Evolutionary conservation across 2,888 invertebrate genomes (phyloP).

Genomic region (Hemicrepidius hirtus): DNA sequence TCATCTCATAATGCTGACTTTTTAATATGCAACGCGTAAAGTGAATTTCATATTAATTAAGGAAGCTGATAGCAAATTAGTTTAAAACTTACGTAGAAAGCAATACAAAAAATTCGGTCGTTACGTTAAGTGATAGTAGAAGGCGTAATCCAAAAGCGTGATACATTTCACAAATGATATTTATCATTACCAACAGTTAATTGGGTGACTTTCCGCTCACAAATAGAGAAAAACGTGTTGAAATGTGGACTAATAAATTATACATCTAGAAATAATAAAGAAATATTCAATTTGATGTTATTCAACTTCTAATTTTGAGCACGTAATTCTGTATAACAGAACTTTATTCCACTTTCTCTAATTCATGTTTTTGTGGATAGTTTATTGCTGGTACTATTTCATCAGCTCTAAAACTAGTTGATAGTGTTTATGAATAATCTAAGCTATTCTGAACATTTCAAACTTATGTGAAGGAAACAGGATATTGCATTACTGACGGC

Average conservation of each 20-base stretch:
- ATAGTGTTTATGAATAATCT: no score
- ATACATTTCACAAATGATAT: slow-evolving; percentile 8
- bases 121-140: background rate
- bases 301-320: background rate
- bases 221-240: slow-evolving; percentile 6
- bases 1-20: no score
- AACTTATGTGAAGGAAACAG: no score
- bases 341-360: slow-evolving; percentile 22
- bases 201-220: background rate
- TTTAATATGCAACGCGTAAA: background rate
- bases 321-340: slow-evolving; percentile 11
- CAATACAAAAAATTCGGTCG: background rate
- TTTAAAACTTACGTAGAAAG: background rate
- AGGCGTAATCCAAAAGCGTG: background rate
- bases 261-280: slow-evolving; percentile 1
- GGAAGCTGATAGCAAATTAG: background rate
- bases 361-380: background rate
- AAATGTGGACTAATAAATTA: slow-evolving; percentile 1
- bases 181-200: background rate
- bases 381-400: background rate
- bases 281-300: slow-evolving; percentile 14
- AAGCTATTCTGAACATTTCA: no score
- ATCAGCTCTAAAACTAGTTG: no score
- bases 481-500: no score
- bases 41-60: background rate